Conservation (phyloP, 2,113 vertebrate genomes). For the Sorex fumeus region DNA sequence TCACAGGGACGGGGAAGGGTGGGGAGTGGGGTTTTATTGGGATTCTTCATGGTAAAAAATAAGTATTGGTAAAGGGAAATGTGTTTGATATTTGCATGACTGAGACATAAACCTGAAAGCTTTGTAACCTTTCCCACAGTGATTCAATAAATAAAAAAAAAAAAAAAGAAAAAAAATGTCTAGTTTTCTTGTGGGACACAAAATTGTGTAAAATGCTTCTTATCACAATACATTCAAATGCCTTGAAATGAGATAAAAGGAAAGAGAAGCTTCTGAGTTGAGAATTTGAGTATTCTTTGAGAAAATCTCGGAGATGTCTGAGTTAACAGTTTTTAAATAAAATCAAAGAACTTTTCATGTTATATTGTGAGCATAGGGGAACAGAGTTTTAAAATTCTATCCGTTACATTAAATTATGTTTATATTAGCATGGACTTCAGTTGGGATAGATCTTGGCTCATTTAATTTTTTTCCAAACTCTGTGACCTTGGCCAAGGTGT, state of each 20-base stretch:
- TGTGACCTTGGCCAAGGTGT: not conserved
- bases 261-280: not conserved
- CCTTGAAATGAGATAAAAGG: not conserved
- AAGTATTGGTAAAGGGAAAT: no score
- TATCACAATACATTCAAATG: not conserved
- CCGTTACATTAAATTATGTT: not conserved
- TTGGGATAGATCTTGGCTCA: not conserved
- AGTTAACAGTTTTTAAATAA: slow-evolving; percentile 22
- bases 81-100: no score
- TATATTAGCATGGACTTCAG: not conserved
- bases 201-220: not conserved
- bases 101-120: no score
- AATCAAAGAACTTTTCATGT: not conserved
- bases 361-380: not conserved
- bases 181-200: not conserved
- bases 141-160: no score
- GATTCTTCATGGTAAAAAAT: no score
- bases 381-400: not conserved
- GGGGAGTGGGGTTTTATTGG: no score
- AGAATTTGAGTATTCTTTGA: not conserved
- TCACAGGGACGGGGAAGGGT: no score
- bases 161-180: no score
- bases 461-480: not conserved
- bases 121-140: no score
- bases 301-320: not conserved